Evolutionary conservation across 2,113 vertebrate species (phyloP), one percentile per base, ranked within the genome.

Genomic region (Solea senegalensis): DNA sequence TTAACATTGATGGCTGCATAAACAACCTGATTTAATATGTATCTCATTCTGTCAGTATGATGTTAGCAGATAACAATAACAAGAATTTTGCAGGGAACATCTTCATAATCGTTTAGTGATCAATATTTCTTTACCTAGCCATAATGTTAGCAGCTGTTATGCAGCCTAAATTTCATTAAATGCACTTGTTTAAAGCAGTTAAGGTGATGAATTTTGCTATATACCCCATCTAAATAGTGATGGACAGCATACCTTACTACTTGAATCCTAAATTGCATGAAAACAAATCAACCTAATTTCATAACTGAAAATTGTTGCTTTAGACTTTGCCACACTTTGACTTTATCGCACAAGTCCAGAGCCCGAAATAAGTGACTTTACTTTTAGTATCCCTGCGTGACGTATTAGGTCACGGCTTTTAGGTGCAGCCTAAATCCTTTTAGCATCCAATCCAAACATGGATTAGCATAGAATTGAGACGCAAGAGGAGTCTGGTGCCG

Each of bases 371-470:
- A 85, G 72, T 81, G 76, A 86, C 80, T 89, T 84, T 40, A 56
- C 53, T 61, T 72, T 56, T 39, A 21, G 60, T 73, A 74, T 81
- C 71, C 72, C 68, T 65, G 77, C 83, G 34, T 86, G 74, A 74
- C 81, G 61, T 66, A 83, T 86, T 81, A 80, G 78, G 78, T 83
- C 81, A 88, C 65, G 82, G 85, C 56, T 85, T 74, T 89, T 88
- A 84, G 65, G 56, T 85, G 70, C 74, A 75, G 74, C 66, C 56
- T 65, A 83, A 90, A 90, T 85, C 85, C 84, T 69, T 76, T 91
- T 86, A 85, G 86, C 69, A 57, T 86, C 77, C 89, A 85, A 76
- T 86, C 83, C 85, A 88, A 83, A 86, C 82, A 79, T 80, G 86
- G 85, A 85, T 90, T 88, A 89, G 78, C 82, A 86, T 82, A 77